A percentile compares a stretch with the other conserved stretches of the same genome.
These are phyloP conservation scores for Venusia cambrica DNA, from an alignment of 2,888 invertebrate genomes.

Conservation along the genomic window DNA sequence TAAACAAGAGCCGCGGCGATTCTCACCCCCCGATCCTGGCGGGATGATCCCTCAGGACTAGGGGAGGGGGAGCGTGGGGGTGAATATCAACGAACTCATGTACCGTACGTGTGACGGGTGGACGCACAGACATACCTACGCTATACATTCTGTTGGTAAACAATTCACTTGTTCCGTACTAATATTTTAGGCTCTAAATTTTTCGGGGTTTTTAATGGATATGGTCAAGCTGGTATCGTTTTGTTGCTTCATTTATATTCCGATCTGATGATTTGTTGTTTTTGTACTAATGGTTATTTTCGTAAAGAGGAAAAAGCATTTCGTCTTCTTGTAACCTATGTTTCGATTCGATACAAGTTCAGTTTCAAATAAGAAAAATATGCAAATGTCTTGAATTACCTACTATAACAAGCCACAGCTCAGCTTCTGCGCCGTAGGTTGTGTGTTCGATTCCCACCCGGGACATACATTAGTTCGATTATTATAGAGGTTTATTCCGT, in stretches of 20 bases:
- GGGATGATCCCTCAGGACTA: slow-evolving; percentile 52
- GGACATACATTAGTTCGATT: too few relatives aligned
- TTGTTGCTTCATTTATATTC: slow-evolving; percentile 21
- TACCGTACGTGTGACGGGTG: slow-evolving; percentile 67
- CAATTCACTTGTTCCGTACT: slow-evolving; percentile 55
- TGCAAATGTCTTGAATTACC: too few relatives aligned
- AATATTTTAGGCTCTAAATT: slow-evolving; percentile 26
- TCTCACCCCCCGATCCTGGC: slow-evolving; percentile 53
- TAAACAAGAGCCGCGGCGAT: slow-evolving; percentile 59
- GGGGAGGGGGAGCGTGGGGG: slow-evolving; percentile 39
- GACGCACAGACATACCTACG: slow-evolving; percentile 55
- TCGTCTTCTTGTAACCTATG: too few relatives aligned
- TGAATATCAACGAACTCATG: slow-evolving; percentile 77
- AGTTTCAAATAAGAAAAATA: too few relatives aligned
- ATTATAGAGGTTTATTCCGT: too few relatives aligned
- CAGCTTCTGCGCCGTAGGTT: too few relatives aligned
- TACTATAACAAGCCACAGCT: too few relatives aligned
- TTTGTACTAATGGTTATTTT: slow-evolving; percentile 4
- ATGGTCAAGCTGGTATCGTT: slow-evolving; percentile 17
- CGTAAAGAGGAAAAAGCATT: slow-evolving; percentile 1
- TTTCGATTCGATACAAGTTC: too few relatives aligned
- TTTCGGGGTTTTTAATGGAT: slow-evolving; percentile 23
- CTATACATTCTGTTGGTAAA: slow-evolving; percentile 75
- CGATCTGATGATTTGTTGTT: slow-evolving; percentile 8
- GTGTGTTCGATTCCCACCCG: too few relatives aligned